phyloP scores from a whole-genome alignment of 2,888 invertebrate genomes.

The Drosophila vallismaia region DNA sequence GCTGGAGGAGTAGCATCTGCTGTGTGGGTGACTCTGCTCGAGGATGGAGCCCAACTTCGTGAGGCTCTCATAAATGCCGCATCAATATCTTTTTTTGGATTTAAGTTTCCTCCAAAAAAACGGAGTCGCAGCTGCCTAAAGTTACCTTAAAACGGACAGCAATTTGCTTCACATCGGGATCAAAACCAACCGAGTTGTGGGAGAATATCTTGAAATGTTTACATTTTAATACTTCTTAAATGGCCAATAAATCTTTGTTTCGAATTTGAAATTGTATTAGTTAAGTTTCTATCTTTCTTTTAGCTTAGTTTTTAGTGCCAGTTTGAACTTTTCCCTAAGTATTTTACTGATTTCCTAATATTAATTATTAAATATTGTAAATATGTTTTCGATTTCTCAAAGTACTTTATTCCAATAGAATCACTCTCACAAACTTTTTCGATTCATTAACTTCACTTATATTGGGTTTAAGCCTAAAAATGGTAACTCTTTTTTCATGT shows the following conservation, averaged over 20 bases:
- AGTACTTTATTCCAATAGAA: too few species aligned
- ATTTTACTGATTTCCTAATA: too few species aligned
- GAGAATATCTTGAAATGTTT: not conserved
- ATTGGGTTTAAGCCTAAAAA: too few species aligned
- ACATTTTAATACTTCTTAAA: not conserved
- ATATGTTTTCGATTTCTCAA: too few species aligned
- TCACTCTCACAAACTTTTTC: too few species aligned
- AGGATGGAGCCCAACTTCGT: not conserved
- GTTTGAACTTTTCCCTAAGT: too few species aligned
- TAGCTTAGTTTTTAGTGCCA: too few species aligned
- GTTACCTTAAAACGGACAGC: conserved; percentile 16
- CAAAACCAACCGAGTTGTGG: not conserved
- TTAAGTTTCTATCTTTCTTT: too few species aligned
- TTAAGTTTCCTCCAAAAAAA: conserved; percentile 1
- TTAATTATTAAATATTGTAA: too few species aligned
- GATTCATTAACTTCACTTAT: too few species aligned
- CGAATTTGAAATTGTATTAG: not conserved
- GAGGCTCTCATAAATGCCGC: conserved; percentile 18
- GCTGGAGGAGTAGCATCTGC: conserved; percentile 27
- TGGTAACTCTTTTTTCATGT: not conserved
- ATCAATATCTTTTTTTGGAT: conserved; percentile 4
- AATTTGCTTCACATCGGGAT: conserved; percentile 17
- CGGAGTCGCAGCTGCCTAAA: conserved; percentile 25
- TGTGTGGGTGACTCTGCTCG: not conserved
- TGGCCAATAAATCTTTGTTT: not conserved